These are phyloP conservation scores for Cuculus canorus DNA, from an alignment of 2,797 vertebrate species.

Conservation along the genomic window DNA sequence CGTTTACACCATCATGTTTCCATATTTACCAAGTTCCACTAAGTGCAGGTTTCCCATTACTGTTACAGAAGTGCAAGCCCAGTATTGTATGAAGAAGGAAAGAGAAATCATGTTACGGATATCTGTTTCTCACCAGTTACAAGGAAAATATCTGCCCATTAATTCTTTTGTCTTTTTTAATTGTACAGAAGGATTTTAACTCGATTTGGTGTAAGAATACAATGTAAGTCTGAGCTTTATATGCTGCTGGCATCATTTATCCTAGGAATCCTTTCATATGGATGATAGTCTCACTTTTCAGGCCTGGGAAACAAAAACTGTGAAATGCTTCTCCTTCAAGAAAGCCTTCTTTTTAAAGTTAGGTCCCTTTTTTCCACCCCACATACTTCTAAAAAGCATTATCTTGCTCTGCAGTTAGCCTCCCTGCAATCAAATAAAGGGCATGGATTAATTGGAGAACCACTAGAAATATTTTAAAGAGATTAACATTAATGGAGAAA, in stretches of 20 bases:
- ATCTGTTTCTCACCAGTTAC: background rate
- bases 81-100: background rate
- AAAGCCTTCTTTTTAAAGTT: background rate
- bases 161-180: background rate
- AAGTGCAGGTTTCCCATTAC: background rate
- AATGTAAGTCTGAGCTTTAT: background rate
- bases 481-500: conserved; percentile 29
- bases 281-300: background rate
- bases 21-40: background rate
- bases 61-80: background rate
- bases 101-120: background rate
- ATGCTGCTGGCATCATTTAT: background rate
- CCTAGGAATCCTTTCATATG: background rate
- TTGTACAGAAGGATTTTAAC: background rate
- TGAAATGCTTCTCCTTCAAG: background rate
- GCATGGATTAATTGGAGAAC: conserved; percentile 27
- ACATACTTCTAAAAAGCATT: background rate
- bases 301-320: background rate
- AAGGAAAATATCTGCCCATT: background rate
- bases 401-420: background rate
- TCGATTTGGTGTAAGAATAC: background rate
- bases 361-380: background rate
- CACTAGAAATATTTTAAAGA: conserved; percentile 43
- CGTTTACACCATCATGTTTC: background rate
- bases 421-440: conserved; percentile 28